Evolutionary conservation across 2,113 vertebrate genomes (phyloP).

Genomic region (Trichechus manatus): DNA sequence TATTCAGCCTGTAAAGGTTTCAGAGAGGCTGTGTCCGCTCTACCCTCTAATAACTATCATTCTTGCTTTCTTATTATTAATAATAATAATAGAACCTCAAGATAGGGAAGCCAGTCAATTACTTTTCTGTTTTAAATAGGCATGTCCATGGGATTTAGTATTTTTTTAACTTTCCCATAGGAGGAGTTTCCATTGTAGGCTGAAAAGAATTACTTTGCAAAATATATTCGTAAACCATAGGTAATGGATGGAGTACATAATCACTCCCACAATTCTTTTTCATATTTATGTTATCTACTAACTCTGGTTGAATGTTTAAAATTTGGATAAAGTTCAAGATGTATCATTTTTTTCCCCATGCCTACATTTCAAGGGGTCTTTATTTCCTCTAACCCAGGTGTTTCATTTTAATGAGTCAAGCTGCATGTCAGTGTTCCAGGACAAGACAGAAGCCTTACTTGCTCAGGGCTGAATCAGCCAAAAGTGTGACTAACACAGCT

Average conservation of each 20-base stretch:
- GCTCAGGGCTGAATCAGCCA: neutral
- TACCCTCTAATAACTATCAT: neutral
- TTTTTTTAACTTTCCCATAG: neutral
- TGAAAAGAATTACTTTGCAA: neutral
- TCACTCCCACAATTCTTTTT: neutral
- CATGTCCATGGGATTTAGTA: neutral
- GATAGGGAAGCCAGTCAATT: neutral
- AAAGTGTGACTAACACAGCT: slow-evolving; percentile 51
- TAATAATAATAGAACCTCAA: neutral
- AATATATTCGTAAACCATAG: neutral
- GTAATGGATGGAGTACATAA: neutral
- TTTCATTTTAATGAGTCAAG: neutral
- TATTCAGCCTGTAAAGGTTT: neutral
- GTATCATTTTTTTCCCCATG: neutral
- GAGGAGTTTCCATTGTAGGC: neutral
- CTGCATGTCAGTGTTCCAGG: neutral
- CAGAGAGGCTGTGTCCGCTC: neutral
- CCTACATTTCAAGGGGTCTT: neutral
- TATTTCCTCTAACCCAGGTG: neutral
- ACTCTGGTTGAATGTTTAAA: neutral
- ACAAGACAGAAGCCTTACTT: neutral
- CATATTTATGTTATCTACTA: neutral
- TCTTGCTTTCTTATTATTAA: neutral
- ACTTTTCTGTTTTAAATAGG: neutral
- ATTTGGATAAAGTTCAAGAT: neutral